Evolutionary conservation across 2,888 invertebrate species (phyloP), one percentile per base, ranked within the genome.

Genomic region (Pomacea canaliculata): DNA sequence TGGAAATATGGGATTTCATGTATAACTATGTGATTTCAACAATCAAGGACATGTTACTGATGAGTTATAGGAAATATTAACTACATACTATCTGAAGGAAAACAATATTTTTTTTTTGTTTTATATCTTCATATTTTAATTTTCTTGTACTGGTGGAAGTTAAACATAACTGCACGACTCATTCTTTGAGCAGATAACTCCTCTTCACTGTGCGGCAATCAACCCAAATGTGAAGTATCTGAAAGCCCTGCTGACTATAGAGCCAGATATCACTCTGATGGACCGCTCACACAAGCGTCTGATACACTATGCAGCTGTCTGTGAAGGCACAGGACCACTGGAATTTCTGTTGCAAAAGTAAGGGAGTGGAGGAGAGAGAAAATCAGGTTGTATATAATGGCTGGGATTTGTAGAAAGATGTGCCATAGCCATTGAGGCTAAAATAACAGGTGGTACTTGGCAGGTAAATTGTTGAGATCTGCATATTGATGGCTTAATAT

Each of bases 291-390:
- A 90, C 59, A 89, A 92, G 82, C 83, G 89, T 67, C 91, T 92
- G 0, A 90, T 92, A 70, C 93, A 93, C 84, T 93, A 92, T 85
- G 92, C 93, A 18, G 91, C 92, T 10, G 92, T 90, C 5, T 92
- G 92, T 82, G 89, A 90, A 71, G 90, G 91, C n/a, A 87, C 91
- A 8, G 92, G 87, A 9, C 92, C 92, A 0, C 83, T 93, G 65
- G 91, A 92, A 79, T 89, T 88, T 56, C 84, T 92, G 2, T 80
- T 92, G 0, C 83, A 85, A 73, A 88, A 85, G 89, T 89, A 79
- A 69, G 69, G 37, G 68, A n/a, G 18, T 5, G 60, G 16, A n/a
- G n/a, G 37, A 5, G 5, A 5, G 37, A 5, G 37, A 5, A 5
- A 5, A 37, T 37, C 37, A 37, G 37, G 37, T 37, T 37, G 37